Evolutionary conservation across 2,113 vertebrate species (phyloP), one percentile per base, ranked within the genome.

Genomic region (Nyctereutes procyonoides): DNA sequence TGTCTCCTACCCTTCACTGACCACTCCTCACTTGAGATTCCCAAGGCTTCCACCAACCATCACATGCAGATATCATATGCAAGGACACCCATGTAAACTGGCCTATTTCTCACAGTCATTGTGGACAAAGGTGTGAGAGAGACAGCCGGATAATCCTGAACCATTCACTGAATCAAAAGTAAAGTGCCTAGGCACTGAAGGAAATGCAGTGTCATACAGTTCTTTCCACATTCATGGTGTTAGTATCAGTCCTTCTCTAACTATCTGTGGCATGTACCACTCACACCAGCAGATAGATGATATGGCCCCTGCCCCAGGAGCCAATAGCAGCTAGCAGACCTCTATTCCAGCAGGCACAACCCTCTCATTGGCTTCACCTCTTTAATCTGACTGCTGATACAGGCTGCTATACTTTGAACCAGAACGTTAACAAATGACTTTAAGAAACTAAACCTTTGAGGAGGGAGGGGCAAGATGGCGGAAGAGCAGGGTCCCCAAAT

Each of bases 391-490:
- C 43, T 55, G 69, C 89, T 56, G 77, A 77, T 19, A 56, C 28
- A 53, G 16, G 73, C 0, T 81, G 73, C 28, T 56, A 28, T 14
- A 51, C 62, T 69, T 38, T 53, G n/a, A 90, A 51, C 19, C 28
- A 87, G 48, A 73, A 71, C n/a, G 8, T 48, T 74, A 96, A 74
- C 24, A 67, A 77, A 35, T 28, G 19, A 91, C 48, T 85, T 74
- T 76, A 15, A 28, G 4, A 95, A 93, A 79, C 28, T 38, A 71
- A 58, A 26, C 22, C 53, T 81, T 62, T 35, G 38, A n/a, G n/a
- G n/a, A n/a, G n/a, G n/a, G n/a, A n/a, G n/a, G n/a, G n/a, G n/a
- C n/a, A n/a, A n/a, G n/a, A n/a, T n/a, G n/a, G n/a, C n/a, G n/a
- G n/a, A n/a, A n/a, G n/a, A n/a, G n/a, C n/a, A n/a, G n/a, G n/a